Base-by-base conservation (phyloP, 2,113 vertebrate species). In the Illadopsis cleaveri region DNA sequence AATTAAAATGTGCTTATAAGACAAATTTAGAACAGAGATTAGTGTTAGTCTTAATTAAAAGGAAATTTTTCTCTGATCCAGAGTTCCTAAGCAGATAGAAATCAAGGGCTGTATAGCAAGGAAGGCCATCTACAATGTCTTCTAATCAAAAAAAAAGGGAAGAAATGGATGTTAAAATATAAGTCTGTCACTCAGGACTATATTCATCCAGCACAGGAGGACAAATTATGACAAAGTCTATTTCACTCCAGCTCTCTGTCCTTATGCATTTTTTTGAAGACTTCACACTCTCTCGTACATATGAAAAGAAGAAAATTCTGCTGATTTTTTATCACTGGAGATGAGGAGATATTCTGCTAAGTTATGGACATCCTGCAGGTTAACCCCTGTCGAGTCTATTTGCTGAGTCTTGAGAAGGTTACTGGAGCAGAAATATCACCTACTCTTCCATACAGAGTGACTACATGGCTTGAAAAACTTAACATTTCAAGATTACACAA, bases 221-320 rank as follows among this genome's bases (percentile, higher is more conserved):
- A 62, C 54, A 95, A 94, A 94, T 95, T 75, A 88, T 93, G 65
- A 86, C 28, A 3, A 94, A 94, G 30, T 86, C 76, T 83, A 66
- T 71, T 83, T 51, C 79, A 51, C 25, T 90, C 42, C 40, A 75
- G 42, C 47, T 77, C 45, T 91, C 85, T 86, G 47, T 60, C 88
- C 82, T 75, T 56, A 90, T 56, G 76, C 57, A 93, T 93, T 93
- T 96, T 96, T 95, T 92, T 88, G 38, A 90, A 90, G 60, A 64
- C 35, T 89, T 91, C 40, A 38, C 44, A 58, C 33, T 94, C 75
- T 91, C 35, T 42, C 87, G 88, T 88, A 80, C 71, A 86, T 88
- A 86, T 82, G 68, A 96, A 96, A 96, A 96, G 87, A 94, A 50
- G 35, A 93, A 88, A 90, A 92, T 68, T 88, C 82, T 96, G 79